Percentiles rank a stretch among this genome's conserved stretches.
Evolutionary conservation across 2,113 vertebrate species (phyloP).

Genomic region (Misgurnus mizolepis): DNA sequence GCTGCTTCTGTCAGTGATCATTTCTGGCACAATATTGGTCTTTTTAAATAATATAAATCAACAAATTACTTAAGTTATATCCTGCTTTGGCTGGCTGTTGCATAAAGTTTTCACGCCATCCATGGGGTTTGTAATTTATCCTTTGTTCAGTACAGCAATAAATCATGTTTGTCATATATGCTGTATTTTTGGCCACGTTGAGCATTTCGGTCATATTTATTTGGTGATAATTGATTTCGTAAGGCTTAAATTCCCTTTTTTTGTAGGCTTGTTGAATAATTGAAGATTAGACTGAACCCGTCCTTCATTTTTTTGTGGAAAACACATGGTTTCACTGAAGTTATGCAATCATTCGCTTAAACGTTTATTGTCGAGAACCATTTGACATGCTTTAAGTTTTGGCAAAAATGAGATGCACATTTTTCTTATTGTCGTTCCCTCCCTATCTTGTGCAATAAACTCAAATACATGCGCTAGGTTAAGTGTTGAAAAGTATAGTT

Average conservation of each 20-base stretch:
- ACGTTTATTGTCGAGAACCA: slow-evolving; percentile 34
- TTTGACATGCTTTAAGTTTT: slow-evolving; percentile 49
- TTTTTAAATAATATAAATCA: not conserved
- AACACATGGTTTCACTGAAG: slow-evolving; percentile 60
- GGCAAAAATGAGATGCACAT: slow-evolving; percentile 34
- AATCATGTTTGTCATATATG: not conserved
- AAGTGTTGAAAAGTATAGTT: not conserved
- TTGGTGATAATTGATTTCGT: slow-evolving; percentile 23
- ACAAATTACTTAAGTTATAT: not conserved
- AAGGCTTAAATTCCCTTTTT: not conserved
- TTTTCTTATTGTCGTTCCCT: slow-evolving; percentile 54
- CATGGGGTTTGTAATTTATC: not conserved
- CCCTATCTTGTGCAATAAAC: slow-evolving; percentile 55
- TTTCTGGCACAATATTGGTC: not conserved
- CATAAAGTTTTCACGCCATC: not conserved
- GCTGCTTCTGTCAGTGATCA: not conserved
- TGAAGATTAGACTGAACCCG: slow-evolving; percentile 40
- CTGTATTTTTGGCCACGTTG: not conserved
- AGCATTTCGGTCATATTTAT: slow-evolving; percentile 29
- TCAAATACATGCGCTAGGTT: not conserved
- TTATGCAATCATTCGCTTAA: slow-evolving; percentile 55
- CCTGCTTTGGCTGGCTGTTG: not conserved
- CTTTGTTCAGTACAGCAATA: not conserved
- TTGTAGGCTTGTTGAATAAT: slow-evolving; percentile 1
- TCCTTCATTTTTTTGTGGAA: slow-evolving; percentile 57